Percentiles rank a stretch among this genome's conserved stretches.
Evolutionary conservation across 2,797 vertebrate genomes (phyloP).

Genomic region (Mallotus villosus): DNA sequence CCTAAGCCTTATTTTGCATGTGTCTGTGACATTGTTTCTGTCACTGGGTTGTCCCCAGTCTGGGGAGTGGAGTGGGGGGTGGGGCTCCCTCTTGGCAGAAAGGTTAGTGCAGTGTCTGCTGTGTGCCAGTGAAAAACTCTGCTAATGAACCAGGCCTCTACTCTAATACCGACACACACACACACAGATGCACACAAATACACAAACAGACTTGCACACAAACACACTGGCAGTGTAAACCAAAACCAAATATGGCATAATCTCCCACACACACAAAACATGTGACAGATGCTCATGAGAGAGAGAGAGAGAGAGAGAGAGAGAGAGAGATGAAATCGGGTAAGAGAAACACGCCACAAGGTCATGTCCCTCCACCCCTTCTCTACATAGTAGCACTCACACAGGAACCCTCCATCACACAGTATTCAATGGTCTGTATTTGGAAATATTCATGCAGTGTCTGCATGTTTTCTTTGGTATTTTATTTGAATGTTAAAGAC

Average conservation of each 20-base stretch:
- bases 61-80: slow-evolving; percentile 12
- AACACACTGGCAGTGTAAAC: too few species aligned
- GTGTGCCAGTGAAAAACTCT: slow-evolving; percentile 39
- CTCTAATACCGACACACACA: slow-evolving; percentile 6
- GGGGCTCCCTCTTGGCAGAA: slow-evolving; percentile 43
- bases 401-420: slow-evolving; percentile 4
- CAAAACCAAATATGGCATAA: too few species aligned
- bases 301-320: neutral
- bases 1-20: neutral
- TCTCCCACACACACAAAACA: neutral
- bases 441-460: slow-evolving; percentile 16
- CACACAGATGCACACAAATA: slow-evolving; percentile 9
- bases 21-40: neutral
- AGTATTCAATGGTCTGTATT: slow-evolving; percentile 12
- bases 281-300: slow-evolving; percentile 6
- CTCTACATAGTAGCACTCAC: neutral
- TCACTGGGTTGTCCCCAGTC: slow-evolving; percentile 17
- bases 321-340: slow-evolving; percentile 6
- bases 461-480: neutral
- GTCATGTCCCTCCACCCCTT: slow-evolving; percentile 20
- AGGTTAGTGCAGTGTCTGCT: slow-evolving; percentile 26
- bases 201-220: neutral
- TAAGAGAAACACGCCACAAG: slow-evolving; percentile 14
- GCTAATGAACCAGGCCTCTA: slow-evolving; percentile 31
- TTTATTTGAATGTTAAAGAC: neutral